Evolutionary conservation across 2,888 invertebrate species (phyloP).

Genomic region (Tuberolachnus salignus): DNA sequence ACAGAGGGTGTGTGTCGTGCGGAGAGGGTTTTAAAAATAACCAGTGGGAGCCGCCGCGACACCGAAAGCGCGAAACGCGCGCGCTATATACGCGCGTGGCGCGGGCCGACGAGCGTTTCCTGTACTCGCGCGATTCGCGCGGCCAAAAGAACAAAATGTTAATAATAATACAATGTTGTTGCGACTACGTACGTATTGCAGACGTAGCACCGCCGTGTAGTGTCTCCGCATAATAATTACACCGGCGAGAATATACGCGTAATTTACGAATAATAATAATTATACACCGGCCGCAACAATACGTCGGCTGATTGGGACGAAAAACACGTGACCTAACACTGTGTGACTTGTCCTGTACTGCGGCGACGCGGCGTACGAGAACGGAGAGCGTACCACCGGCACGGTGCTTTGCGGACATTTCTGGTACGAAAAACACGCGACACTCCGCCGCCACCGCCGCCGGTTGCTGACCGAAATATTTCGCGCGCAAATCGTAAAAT

Average conservation of each 20-base stretch:
- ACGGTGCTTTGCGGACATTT: not conserved
- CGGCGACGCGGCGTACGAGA: not conserved
- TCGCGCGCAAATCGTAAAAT: not conserved
- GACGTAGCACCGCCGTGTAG: too few species aligned
- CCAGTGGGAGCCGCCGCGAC: not conserved
- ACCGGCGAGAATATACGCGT: not conserved
- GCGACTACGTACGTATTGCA: too few species aligned
- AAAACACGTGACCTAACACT: not conserved
- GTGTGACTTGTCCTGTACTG: not conserved
- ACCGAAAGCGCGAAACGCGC: not conserved
- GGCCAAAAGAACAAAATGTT: too few species aligned
- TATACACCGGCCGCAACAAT: not conserved
- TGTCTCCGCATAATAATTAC: not conserved
- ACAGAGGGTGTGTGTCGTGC: conserved; percentile 27
- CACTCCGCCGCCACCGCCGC: too few species aligned
- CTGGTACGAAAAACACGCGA: not conserved
- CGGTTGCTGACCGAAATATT: too few species aligned
- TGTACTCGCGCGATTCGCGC: not conserved
- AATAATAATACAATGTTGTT: too few species aligned
- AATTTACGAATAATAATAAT: conserved; percentile 15
- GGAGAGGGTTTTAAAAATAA: conserved; percentile 35
- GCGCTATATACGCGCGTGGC: conserved; percentile 9
- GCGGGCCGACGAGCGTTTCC: not conserved
- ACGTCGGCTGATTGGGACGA: conserved; percentile 2
- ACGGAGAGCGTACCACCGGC: not conserved